phyloP scores from a whole-genome alignment of 2,888 invertebrate species.

The Lymantria dispar region DNA sequence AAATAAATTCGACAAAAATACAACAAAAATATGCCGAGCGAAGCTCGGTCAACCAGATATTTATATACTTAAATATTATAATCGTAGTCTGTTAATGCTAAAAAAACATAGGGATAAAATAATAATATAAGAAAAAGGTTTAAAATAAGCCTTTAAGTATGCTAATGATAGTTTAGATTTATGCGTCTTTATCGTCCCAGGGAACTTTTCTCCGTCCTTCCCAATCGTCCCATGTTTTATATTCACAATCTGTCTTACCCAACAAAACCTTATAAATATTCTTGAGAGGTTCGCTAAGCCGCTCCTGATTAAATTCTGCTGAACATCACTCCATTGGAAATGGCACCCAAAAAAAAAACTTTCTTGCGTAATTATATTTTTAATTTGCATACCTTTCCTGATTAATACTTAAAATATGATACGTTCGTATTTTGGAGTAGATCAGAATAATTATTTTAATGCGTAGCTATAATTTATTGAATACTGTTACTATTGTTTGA shows the following conservation, averaged over 20 bases:
- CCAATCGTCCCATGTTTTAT: neutral
- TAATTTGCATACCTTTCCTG: too few species aligned
- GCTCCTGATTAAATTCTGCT: conserved; percentile 20
- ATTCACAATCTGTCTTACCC: neutral
- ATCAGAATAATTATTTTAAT: too few species aligned
- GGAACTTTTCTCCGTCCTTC: neutral
- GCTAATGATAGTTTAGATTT: neutral
- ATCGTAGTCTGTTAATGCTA: too few species aligned
- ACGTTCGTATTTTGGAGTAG: too few species aligned
- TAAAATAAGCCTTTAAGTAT: neutral
- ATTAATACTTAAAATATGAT: too few species aligned
- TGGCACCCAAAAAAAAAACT: conserved; percentile 5
- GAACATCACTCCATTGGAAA: conserved; percentile 1
- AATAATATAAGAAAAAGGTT: neutral
- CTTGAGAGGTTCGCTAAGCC: conserved; percentile 8
- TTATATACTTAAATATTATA: too few species aligned
- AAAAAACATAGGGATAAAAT: too few species aligned
- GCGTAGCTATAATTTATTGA: too few species aligned
- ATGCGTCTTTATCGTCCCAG: neutral
- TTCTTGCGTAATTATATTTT: conserved; percentile 17
- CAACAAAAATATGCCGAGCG: too few species aligned
- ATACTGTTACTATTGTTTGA: too few species aligned
- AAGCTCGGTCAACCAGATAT: too few species aligned
- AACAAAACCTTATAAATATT: conserved; percentile 1
- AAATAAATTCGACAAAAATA: too few species aligned